Conservation (phyloP, 2,888 invertebrate genomes). For the Phasia obesa region DNA sequence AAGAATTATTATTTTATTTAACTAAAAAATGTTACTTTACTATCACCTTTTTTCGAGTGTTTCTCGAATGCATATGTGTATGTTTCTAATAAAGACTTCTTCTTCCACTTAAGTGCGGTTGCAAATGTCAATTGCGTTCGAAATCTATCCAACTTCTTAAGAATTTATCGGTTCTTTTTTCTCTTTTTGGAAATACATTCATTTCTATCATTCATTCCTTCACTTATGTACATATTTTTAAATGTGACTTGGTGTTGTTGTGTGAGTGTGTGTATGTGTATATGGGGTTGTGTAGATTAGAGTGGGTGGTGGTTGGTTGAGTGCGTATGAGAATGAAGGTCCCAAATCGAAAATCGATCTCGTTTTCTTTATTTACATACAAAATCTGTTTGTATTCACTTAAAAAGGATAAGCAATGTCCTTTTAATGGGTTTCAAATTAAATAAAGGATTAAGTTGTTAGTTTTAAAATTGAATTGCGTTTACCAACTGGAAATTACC, state of each 20-base stretch:
- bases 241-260: conserved; percentile 34
- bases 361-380: conserved; percentile 82
- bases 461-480: conserved; percentile 81
- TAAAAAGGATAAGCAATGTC: conserved; percentile 83
- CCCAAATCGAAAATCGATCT: conserved; percentile 79
- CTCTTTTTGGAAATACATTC: conserved; percentile 44
- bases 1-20: background rate
- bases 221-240: conserved; percentile 56
- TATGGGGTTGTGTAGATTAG: background rate
- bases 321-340: conserved; percentile 54
- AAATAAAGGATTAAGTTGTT: conserved; percentile 83
- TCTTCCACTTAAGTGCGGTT: conserved; percentile 73
- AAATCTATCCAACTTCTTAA: conserved; percentile 70
- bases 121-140: conserved; percentile 74
- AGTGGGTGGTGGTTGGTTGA: conserved; percentile 21
- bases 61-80: conserved; percentile 24
- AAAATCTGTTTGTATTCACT: conserved; percentile 83
- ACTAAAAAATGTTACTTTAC: no score
- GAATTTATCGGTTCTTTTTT: conserved; percentile 58
- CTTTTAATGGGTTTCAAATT: conserved; percentile 83
- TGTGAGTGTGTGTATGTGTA: conserved; percentile 9
- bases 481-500: conserved; percentile 74
- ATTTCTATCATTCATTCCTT: conserved; percentile 55
- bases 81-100: conserved; percentile 41
- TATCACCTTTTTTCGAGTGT: conserved; percentile 26